Evolutionary conservation across 2,113 vertebrate species (phyloP).

Genomic region (Hippocampus guttulatus): DNA sequence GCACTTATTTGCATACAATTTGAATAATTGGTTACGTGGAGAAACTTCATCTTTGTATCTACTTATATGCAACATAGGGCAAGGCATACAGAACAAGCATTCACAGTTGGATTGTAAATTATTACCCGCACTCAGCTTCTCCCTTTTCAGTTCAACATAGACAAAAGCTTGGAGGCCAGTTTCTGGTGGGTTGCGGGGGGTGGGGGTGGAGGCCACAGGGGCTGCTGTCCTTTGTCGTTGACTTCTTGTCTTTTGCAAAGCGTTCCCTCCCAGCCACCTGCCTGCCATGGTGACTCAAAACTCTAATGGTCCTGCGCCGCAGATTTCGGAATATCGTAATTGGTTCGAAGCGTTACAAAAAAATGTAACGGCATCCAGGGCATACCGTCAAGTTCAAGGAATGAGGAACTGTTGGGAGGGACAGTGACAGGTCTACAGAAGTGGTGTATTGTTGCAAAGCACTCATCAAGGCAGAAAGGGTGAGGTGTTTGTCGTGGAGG

Average conservation of each 20-base stretch:
- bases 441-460: constrained; percentile 57
- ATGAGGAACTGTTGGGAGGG: constrained; percentile 13
- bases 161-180: constrained; percentile 44
- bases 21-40: not conserved
- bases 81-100: constrained; percentile 9
- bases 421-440: constrained; percentile 49
- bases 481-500: constrained; percentile 27
- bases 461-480: constrained; percentile 59
- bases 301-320: not conserved
- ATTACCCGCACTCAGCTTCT: constrained; percentile 32
- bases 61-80: not conserved
- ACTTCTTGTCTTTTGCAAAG: constrained; percentile 45
- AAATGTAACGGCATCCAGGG: not conserved
- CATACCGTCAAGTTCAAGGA: constrained; percentile 2
- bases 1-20: not conserved
- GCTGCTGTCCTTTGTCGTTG: constrained; percentile 50
- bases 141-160: constrained; percentile 38
- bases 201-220: not conserved
- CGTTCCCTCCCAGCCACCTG: constrained; percentile 42
- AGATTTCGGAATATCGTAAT: not conserved
- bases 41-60: constrained; percentile 18
- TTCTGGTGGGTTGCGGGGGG: constrained; percentile 25
- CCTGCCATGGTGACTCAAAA: constrained; percentile 43
- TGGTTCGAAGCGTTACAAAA: not conserved
- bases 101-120: constrained; percentile 40